These are phyloP conservation scores for Psilopsiagon aymara DNA, from an alignment of 2,113 vertebrate genomes.

Conservation along the genomic window DNA sequence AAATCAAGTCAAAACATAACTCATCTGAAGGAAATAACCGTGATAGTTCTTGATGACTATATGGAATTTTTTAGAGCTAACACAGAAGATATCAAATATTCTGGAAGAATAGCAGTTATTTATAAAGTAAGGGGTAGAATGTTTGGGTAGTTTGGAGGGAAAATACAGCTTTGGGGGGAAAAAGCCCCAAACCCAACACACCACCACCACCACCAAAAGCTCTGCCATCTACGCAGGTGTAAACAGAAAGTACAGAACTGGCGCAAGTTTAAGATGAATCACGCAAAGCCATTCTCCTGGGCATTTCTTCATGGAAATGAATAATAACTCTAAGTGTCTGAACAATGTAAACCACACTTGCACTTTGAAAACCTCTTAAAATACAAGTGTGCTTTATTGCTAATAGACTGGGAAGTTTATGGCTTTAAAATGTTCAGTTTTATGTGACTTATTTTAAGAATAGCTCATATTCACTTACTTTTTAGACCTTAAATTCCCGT, in stretches of 20 bases:
- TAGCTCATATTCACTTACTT: slow-evolving; percentile 37
- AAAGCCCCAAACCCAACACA: not conserved
- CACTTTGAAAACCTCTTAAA: slow-evolving; percentile 68
- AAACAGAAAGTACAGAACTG: slow-evolving; percentile 29
- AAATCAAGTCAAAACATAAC: slow-evolving; percentile 62
- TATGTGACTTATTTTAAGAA: slow-evolving; percentile 29
- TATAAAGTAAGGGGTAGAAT: not conserved
- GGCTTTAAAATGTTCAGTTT: slow-evolving; percentile 46
- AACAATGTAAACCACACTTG: slow-evolving; percentile 71
- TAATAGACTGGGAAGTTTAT: slow-evolving; percentile 60
- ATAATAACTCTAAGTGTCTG: slow-evolving; percentile 68
- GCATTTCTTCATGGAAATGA: slow-evolving; percentile 61
- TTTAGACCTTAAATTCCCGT: slow-evolving; percentile 9
- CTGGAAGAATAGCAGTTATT: not conserved
- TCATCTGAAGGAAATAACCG: slow-evolving; percentile 55
- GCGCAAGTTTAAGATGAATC: slow-evolving; percentile 42
- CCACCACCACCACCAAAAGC: not conserved
- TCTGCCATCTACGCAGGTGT: slow-evolving; percentile 60
- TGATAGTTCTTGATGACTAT: slow-evolving; percentile 47
- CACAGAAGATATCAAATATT: not conserved
- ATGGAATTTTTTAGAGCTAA: not conserved
- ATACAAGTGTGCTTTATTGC: slow-evolving; percentile 68
- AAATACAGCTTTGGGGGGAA: not conserved
- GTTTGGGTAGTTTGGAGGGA: slow-evolving; percentile 25
- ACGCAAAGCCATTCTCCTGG: slow-evolving; percentile 48